A percentile compares a stretch with the other conserved stretches of the same genome.
Conservation (phyloP, 2,888 invertebrate species). For the Andrena flavipes region DNA sequence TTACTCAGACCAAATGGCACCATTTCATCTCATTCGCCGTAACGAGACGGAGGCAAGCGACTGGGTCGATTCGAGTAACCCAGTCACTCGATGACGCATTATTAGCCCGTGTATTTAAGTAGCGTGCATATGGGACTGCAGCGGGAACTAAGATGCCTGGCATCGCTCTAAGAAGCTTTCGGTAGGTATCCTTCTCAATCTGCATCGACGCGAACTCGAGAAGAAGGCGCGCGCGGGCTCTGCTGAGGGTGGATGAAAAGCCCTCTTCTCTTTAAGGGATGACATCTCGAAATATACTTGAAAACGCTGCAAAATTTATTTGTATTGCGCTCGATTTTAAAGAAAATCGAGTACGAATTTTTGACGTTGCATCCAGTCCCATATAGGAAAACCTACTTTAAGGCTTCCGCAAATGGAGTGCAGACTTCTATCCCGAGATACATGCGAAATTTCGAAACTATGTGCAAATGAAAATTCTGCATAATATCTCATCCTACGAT, state of each 20-base stretch:
- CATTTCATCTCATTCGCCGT: background rate
- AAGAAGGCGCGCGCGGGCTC: background rate
- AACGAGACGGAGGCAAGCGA: background rate
- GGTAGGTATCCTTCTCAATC: constrained; percentile 15
- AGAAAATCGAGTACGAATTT: too few species aligned
- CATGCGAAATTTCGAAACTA: too few species aligned
- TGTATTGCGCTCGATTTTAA: too few species aligned
- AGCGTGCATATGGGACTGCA: constrained; percentile 5
- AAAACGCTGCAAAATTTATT: too few species aligned
- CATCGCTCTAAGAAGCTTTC: constrained; percentile 28
- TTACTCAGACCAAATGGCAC: background rate
- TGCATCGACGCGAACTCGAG: constrained; percentile 7
- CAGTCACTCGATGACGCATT: constrained; percentile 7
- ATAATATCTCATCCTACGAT: too few species aligned
- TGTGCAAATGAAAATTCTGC: too few species aligned
- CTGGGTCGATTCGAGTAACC: background rate
- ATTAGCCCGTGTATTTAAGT: background rate
- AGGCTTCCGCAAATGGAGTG: too few species aligned
- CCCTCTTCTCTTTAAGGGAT: background rate
- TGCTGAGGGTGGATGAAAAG: background rate
- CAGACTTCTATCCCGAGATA: too few species aligned
- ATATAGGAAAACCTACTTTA: too few species aligned
- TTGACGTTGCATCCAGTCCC: too few species aligned
- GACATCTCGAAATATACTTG: background rate
- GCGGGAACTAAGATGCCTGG: background rate